Evolutionary conservation across 2,797 vertebrate species (phyloP).

Genomic region (Atherinosoma microstoma): DNA sequence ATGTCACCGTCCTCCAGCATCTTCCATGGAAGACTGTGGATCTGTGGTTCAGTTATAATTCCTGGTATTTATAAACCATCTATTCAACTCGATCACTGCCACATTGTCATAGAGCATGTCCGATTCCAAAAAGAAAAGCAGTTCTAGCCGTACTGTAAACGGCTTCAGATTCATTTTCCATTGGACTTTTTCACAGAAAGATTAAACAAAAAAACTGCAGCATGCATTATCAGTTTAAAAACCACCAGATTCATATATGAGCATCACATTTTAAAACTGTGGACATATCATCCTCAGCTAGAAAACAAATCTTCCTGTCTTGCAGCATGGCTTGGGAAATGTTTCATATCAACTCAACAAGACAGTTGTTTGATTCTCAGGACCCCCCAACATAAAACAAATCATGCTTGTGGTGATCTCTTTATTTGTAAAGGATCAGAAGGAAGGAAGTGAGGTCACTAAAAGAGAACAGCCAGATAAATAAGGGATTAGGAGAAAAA

Average conservation of each 20-base stretch:
- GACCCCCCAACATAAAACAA: slow-evolving; percentile 53
- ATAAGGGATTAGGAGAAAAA: slow-evolving; percentile 62
- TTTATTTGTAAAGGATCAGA: slow-evolving; percentile 49
- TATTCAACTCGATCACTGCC: slow-evolving; percentile 14
- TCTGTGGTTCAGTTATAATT: slow-evolving; percentile 46
- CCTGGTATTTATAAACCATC: slow-evolving; percentile 45
- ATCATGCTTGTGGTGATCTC: slow-evolving; percentile 70
- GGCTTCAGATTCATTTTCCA: slow-evolving; percentile 21
- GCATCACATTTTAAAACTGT: slow-evolving; percentile 40
- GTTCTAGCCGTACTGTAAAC: slow-evolving; percentile 17
- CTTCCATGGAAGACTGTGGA: slow-evolving; percentile 70
- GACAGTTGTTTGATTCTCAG: slow-evolving; percentile 37
- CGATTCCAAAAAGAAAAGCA: slow-evolving; percentile 37
- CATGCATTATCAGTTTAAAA: slow-evolving; percentile 55
- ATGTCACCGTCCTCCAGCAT: slow-evolving; percentile 21
- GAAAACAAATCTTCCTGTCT: slow-evolving; percentile 25
- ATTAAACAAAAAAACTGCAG: slow-evolving; percentile 41
- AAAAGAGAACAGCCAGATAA: slow-evolving; percentile 60
- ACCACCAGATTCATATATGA: slow-evolving; percentile 54
- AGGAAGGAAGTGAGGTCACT: slow-evolving; percentile 49
- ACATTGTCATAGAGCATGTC: slow-evolving; percentile 57
- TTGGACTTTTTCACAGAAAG: slow-evolving; percentile 22
- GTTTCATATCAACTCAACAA: slow-evolving; percentile 43
- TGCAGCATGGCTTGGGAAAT: slow-evolving; percentile 47
- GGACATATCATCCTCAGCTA: slow-evolving; percentile 16